phyloP scores from a whole-genome alignment of 2,113 vertebrate genomes.

The Patagioenas fasciata region DNA sequence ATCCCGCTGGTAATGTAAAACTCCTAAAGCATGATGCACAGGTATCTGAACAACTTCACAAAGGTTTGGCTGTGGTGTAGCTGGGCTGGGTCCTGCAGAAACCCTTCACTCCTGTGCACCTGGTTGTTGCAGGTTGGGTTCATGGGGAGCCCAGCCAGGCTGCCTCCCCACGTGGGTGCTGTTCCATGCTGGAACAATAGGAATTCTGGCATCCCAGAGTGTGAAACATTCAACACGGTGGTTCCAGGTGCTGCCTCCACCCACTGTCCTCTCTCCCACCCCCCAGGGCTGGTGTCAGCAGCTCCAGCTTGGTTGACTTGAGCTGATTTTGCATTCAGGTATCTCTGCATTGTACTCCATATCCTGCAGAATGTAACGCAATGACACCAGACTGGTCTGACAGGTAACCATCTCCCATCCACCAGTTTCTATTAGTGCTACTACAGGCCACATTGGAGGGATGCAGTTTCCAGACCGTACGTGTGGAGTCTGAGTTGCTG shows the following conservation, averaged over 20 bases:
- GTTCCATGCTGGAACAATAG: fast-evolving
- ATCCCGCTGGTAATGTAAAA: neutral
- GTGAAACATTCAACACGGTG: neutral
- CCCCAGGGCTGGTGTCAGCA: neutral
- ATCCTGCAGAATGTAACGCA: neutral
- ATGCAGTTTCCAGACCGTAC: neutral
- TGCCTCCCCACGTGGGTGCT: fast-evolving
- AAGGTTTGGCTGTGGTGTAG: neutral
- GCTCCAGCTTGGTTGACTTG: neutral
- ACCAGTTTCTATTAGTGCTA: neutral
- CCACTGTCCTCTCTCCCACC: neutral
- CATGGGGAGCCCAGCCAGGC: neutral
- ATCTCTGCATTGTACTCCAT: neutral
- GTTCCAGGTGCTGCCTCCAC: neutral
- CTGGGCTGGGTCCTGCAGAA: neutral
- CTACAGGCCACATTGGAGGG: neutral
- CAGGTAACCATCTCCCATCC: neutral
- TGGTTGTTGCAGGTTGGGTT: neutral
- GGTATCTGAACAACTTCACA: neutral
- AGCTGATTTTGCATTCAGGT: neutral
- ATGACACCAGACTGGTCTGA: neutral
- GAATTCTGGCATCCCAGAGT: neutral
- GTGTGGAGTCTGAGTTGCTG: neutral
- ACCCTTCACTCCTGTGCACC: fast-evolving
- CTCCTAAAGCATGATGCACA: neutral